Evolutionary conservation across 1,140 invertebrate species (phyloP).

Genomic region (Drosophila malerkotliana): DNA sequence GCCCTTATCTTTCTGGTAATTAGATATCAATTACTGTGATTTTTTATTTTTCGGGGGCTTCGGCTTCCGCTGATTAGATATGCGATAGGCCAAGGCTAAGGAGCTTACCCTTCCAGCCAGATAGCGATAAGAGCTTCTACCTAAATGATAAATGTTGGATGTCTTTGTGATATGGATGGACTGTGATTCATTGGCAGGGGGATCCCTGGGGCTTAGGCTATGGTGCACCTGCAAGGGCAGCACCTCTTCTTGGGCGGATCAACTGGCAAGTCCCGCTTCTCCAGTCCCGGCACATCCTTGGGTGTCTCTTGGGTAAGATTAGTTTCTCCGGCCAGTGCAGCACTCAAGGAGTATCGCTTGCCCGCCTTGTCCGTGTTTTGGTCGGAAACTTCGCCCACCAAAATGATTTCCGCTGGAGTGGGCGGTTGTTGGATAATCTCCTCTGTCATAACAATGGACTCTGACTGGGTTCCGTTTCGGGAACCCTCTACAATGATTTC

Average conservation of each 20-base stretch:
- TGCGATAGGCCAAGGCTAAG: conserved; percentile 12
- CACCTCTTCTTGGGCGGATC: conserved; percentile 24
- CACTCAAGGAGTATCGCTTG: conserved; percentile 40
- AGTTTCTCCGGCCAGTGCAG: conserved; percentile 10
- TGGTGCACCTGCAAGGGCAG: conserved; percentile 38
- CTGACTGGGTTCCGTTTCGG: conserved; percentile 11
- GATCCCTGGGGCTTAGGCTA: conserved; percentile 39
- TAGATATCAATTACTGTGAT: conserved; percentile 77
- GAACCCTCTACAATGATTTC: conserved; percentile 21
- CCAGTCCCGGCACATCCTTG: background rate
- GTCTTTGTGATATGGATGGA: conserved; percentile 1
- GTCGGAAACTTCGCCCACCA: conserved; percentile 31
- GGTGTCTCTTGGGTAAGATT: background rate
- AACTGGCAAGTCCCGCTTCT: conserved; percentile 6
- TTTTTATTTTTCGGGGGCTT: conserved; percentile 44
- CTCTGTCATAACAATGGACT: conserved; percentile 22
- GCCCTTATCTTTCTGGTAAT: conserved; percentile 51
- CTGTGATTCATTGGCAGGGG: conserved; percentile 38
- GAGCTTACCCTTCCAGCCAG: conserved; percentile 22
- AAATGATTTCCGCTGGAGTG: conserved; percentile 13
- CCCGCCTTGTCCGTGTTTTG: conserved; percentile 41
- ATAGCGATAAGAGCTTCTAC: conserved; percentile 28
- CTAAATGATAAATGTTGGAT: conserved; percentile 11
- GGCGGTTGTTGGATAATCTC: conserved; percentile 14
- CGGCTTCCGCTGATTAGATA: conserved; percentile 61